Percentiles rank a stretch among this genome's conserved stretches.
phyloP scores from a whole-genome alignment of 2,113 vertebrate genomes.

The Nibea albiflora region DNA sequence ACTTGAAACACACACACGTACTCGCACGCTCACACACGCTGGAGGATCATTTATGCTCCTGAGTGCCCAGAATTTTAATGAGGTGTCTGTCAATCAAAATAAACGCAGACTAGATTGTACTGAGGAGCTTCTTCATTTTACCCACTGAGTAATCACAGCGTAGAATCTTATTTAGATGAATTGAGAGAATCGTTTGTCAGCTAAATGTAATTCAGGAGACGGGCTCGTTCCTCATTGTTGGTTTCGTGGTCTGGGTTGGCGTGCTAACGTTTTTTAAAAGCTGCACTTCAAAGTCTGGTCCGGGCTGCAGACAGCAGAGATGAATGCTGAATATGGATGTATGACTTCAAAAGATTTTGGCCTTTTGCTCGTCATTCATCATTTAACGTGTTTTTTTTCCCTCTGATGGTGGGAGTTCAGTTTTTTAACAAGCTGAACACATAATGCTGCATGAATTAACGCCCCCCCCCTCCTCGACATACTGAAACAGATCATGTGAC shows the following conservation, averaged over 20 bases:
- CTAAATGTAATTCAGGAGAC: conserved; percentile 25
- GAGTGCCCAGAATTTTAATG: conserved; percentile 58
- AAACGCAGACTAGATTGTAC: conserved; percentile 34
- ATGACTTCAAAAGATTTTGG: conserved; percentile 35
- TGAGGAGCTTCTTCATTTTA: conserved; percentile 29
- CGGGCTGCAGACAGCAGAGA: conserved; percentile 15
- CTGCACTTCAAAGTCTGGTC: conserved; percentile 36
- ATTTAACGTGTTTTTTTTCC: neutral
- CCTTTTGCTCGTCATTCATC: conserved; percentile 9
- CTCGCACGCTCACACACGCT: conserved; percentile 6
- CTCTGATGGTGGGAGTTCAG: neutral
- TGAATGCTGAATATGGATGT: conserved; percentile 22
- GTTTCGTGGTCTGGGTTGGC: neutral
- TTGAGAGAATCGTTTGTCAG: conserved; percentile 24
- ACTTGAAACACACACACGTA: conserved; percentile 33
- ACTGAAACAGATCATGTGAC: conserved; percentile 17
- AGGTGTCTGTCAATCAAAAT: conserved; percentile 56
- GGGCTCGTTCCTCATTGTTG: neutral
- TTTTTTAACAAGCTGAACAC: neutral
- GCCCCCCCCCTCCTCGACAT: neutral
- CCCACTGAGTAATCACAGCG: conserved; percentile 28
- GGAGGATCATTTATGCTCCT: conserved; percentile 20
- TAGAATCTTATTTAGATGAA: conserved; percentile 15
- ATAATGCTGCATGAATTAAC: conserved; percentile 12
- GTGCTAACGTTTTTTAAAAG: neutral